Evolutionary conservation across 2,888 invertebrate genomes (phyloP).

Genomic region (Thumatha senex): DNA sequence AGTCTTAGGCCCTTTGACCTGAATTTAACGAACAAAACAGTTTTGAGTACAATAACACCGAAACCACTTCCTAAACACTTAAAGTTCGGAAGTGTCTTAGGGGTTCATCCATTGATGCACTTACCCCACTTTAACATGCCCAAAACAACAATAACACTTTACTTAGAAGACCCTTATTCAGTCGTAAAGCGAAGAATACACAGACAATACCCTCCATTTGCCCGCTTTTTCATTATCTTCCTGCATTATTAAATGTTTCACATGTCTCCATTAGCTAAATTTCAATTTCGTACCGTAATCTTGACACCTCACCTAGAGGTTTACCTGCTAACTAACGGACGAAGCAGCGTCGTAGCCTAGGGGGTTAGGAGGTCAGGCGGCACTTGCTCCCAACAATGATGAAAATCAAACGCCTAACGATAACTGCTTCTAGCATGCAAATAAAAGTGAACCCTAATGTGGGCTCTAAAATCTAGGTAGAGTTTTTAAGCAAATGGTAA

Average conservation of each 20-base stretch:
- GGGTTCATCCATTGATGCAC: background rate
- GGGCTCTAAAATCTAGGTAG: no score
- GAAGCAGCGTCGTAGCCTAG: no score
- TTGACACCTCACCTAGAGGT: background rate
- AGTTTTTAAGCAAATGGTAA: no score
- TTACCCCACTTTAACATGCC: background rate
- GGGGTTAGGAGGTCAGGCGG: no score
- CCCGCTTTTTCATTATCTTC: background rate
- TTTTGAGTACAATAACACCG: no score
- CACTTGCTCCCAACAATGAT: no score
- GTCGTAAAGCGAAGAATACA: constrained; percentile 1
- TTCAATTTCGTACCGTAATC: constrained; percentile 4
- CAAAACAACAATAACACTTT: constrained; percentile 1
- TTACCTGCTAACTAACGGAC: background rate
- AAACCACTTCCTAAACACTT: no score
- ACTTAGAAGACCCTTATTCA: background rate
- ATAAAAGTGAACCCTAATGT: no score
- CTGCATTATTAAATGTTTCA: background rate
- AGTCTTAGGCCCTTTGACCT: no score
- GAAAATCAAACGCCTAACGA: no score
- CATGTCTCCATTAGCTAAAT: constrained; percentile 1
- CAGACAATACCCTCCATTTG: background rate
- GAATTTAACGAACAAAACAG: no score
- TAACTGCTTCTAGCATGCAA: no score
- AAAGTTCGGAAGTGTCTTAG: background rate